Evolutionary conservation across 2,888 invertebrate genomes (phyloP).

Genomic region (Bimastos eiseni): DNA sequence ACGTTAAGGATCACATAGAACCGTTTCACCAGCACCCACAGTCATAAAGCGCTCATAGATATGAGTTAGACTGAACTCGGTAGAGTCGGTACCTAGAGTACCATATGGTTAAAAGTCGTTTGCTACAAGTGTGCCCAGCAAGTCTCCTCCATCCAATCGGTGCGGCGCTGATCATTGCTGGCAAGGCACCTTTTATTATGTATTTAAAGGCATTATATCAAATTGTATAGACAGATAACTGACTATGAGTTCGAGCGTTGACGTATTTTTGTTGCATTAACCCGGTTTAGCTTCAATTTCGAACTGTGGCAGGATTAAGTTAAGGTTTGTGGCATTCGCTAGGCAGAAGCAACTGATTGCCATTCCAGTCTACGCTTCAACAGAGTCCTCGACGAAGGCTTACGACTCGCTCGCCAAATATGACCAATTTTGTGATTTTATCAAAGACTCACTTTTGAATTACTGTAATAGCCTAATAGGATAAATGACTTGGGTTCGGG

Average conservation of each 20-base stretch:
- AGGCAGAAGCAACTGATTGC: neutral
- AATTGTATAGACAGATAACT: neutral
- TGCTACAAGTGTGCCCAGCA: too few relatives aligned
- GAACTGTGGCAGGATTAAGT: too few relatives aligned
- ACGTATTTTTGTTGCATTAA: neutral
- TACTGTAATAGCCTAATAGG: neutral
- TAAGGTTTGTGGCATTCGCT: neutral
- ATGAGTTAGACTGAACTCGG: too few relatives aligned
- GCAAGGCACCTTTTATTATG: too few relatives aligned
- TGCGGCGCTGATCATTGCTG: neutral
- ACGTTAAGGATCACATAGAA: too few relatives aligned
- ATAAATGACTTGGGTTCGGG: neutral
- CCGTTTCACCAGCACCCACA: too few relatives aligned
- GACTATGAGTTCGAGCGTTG: neutral
- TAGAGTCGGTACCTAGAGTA: too few relatives aligned
- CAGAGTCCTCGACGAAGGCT: neutral
- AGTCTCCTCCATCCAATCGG: too few relatives aligned
- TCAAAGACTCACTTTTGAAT: neutral
- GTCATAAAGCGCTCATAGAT: too few relatives aligned
- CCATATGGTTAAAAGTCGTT: too few relatives aligned
- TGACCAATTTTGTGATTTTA: neutral
- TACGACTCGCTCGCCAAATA: neutral
- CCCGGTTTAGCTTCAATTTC: neutral
- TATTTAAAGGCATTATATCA: neutral
- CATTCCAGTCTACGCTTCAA: neutral